These are phyloP conservation scores for Limanda limanda DNA, from an alignment of 2,113 vertebrate species.

Conservation along the genomic window DNA sequence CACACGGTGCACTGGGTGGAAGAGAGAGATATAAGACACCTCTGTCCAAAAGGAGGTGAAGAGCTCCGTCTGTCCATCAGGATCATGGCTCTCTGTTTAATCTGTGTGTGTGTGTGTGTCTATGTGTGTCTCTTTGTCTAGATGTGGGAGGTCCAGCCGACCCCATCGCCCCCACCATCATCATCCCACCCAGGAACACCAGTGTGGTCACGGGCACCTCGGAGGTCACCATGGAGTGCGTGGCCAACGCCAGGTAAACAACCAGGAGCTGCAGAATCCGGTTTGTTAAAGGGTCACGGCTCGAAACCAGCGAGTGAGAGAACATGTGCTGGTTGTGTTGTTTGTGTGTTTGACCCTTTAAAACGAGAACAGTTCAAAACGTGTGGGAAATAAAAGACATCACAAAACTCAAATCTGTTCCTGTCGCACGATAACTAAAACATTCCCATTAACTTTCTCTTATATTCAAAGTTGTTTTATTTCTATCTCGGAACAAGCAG, in stretches of 20 bases:
- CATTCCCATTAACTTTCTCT: too few species aligned
- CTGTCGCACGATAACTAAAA: neutral
- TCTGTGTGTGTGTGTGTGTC: conserved; percentile 7
- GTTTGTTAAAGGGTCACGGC: neutral
- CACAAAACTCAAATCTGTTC: neutral
- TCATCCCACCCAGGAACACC: conserved; percentile 94
- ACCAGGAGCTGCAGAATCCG: neutral
- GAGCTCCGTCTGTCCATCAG: neutral
- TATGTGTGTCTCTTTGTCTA: conserved; percentile 57
- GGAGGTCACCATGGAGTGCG: conserved; percentile 96
- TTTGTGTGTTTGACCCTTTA: too few species aligned
- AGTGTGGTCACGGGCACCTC: conserved; percentile 94
- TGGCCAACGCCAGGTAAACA: conserved; percentile 94
- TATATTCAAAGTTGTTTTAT: neutral
- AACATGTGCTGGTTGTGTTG: too few species aligned
- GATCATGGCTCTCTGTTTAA: conserved; percentile 5
- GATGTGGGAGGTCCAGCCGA: conserved; percentile 94
- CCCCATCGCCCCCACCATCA: conserved; percentile 95
- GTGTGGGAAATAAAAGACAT: too few species aligned
- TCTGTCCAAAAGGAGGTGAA: too few species aligned
- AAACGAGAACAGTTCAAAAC: too few species aligned
- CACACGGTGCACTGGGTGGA: conserved; percentile 23
- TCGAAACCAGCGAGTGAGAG: too few species aligned
- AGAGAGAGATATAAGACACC: conserved; percentile 28
- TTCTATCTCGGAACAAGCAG: conserved; percentile 3